Evolutionary conservation across 1,140 invertebrate genomes (phyloP), one percentile per base, ranked within the genome.

Genomic region (Papilio machaon): DNA sequence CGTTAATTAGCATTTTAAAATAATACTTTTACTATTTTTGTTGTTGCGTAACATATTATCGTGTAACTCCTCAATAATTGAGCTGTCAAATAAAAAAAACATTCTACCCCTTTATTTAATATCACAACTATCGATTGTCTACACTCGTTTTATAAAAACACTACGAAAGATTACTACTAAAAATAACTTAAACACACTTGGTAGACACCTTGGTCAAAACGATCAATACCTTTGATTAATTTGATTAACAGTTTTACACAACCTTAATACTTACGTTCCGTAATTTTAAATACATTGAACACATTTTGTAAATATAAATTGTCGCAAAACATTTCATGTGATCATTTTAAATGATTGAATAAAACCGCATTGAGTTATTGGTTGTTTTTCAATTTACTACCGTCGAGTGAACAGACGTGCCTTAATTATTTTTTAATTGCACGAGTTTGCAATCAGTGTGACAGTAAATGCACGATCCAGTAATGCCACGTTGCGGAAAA

Each of bases 381-480:
- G 23, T 38, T 70, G 38, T 70, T 70, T 35, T 70, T 70, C 64
- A 35, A 70, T 70, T 70, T 70, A 70, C 64, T 70, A 35, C 23
- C 30, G 23, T 35, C 64, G 64, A 70, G 1, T 70, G 64, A 70
- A 70, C 30, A 35, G 30, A 70, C 30, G 64, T 70, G 64, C 64
- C 64, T 70, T 70, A 70, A 70, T 70, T 70, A 70, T 35, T 70
- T 70, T 70, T 70, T 70, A 70, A 70, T 70, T 70, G 30, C 64
- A 35, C 64, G 64, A 15, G 23, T 70, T 70, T 11, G 64, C 64
- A 70, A 70, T 70, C 30, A 70, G 64, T 70, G 64, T 70, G 30
- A 70, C 64, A 70, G 30, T 17, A 30, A 35, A 70, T 30, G 30
- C 64, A 70, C 30, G 30, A 70, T 5, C 64, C 30, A 38, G 64